These are phyloP conservation scores for Festucalex cinctus DNA, from an alignment of 2,113 vertebrate genomes.

Conservation along the genomic window DNA sequence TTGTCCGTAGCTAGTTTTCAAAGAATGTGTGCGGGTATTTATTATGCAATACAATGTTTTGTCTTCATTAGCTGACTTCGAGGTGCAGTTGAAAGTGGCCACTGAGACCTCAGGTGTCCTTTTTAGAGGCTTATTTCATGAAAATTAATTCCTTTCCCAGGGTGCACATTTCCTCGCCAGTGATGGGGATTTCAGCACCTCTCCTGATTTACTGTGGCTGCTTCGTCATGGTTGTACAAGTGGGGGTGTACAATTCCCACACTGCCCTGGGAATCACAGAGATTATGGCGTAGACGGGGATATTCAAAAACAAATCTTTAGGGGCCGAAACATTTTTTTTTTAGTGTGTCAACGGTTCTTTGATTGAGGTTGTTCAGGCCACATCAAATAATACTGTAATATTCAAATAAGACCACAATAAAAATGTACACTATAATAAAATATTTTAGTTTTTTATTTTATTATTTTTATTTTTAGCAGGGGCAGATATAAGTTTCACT, in stretches of 20 bases:
- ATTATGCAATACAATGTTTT: slow-evolving; percentile 3
- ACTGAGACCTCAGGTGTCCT: slow-evolving; percentile 47
- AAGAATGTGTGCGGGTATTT: background rate
- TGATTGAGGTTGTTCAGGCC: background rate
- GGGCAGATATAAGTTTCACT: too few species aligned
- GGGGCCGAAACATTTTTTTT: background rate
- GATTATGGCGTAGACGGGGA: slow-evolving; percentile 19
- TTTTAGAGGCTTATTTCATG: slow-evolving; percentile 49
- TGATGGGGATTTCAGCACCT: slow-evolving; percentile 64
- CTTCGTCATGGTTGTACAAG: slow-evolving; percentile 55
- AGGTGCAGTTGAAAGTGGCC: slow-evolving; percentile 21
- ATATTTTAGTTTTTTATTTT: too few species aligned
- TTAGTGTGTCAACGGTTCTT: background rate
- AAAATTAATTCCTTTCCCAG: slow-evolving; percentile 67
- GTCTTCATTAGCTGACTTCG: slow-evolving; percentile 20
- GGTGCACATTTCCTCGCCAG: slow-evolving; percentile 57
- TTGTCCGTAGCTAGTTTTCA: slow-evolving; percentile 1
- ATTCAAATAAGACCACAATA: background rate
- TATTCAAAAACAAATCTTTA: background rate
- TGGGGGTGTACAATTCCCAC: slow-evolving; percentile 56
- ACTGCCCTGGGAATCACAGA: slow-evolving; percentile 37
- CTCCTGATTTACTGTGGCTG: slow-evolving; percentile 62
- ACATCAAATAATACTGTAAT: background rate
- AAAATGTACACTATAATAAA: too few species aligned
- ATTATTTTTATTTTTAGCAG: too few species aligned